Evolutionary conservation across 2,888 invertebrate genomes (phyloP), one percentile per base, ranked within the genome.

Genomic region (Gortyna flavago): DNA sequence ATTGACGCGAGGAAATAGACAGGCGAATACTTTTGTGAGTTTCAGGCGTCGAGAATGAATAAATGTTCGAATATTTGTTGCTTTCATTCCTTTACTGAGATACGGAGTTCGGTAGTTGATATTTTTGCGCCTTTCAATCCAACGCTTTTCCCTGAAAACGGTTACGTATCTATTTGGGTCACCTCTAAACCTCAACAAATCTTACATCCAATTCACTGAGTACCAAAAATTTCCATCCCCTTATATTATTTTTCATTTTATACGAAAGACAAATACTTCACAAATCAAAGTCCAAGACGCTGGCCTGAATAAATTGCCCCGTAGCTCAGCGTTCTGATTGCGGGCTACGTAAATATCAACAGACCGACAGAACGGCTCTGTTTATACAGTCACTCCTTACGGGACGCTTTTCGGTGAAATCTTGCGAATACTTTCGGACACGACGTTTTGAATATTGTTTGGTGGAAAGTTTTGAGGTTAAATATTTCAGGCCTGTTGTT

Each of bases 231-330:
- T 84, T 75, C 71, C 76, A 85, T 84, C 21, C 67, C 67, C 65
- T 71, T 57, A 77, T 78, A 85, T 73, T 82, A 83, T 89, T 87
- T 87, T 88, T 89, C 81, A 80, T 83, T 84, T 87, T 85, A 88
- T 86, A 79, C 76, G 76, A 88, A 91, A 91, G 88, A 87, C 89
- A 91, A 91, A 89, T 89, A 89, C 85, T 81, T 89, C 78, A 89
- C 89, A 91, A 92, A 91, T 91, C 92, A 88, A 87, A 85, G 86
- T 80, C 83, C 87, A 88, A 88, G 88, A 90, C 89, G 90, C 86
- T 90, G 92, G 91, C 87, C 89, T 85, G 89, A 89, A 88, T 85
- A 90, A 87, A 88, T 89, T 85, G 70, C 62, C 54, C 69, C 67
- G 81, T 59, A 75, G 85, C 81, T 79, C 85, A 75, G 69, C 87